Base-by-base conservation (phyloP, 2,888 invertebrate genomes). In the Cantharis rustica region DNA sequence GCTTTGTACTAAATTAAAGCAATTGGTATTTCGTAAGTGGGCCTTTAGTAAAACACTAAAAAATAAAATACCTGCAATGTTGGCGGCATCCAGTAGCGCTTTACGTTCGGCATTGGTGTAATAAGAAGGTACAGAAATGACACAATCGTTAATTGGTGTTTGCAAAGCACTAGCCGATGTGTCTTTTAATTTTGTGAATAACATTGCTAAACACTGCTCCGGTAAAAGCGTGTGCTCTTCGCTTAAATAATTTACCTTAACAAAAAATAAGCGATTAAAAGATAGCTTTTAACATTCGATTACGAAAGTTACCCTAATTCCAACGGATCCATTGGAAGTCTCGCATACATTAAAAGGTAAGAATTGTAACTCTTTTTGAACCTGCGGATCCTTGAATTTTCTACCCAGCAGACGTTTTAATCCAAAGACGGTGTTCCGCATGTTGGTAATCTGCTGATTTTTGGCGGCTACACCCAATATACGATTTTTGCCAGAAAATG, bases 391-490 rank as follows among this genome's bases (percentile, higher is more conserved):
- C 82, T 93, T 92, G 88, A 92, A 98, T 87, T 95, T 95, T 84
- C 98, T 92, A 75, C 99, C 99, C 84, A 99, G 89, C 72, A 99
- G 90, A 84, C 96, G 92, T 89, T 98, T 99, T 88, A 99, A 96
- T 79, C 96, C 95, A 89, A 94, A 94, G 76, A 99, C 93, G 79
- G 99, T 99, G 88, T 98, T 99, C 89, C 96, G 97, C 93, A 98
- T 94, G 88, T 99, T 99, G 84, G 98, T 98, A 73, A 98, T 95
- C 90, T 95, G 94, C 88, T 98, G 98, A 87, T 98, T 98, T 88
- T 97, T 98, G 76, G 99, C 99, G 66, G 98, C 96, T 61, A 97
- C 97, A 75, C 99, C 99, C 87, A 99, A 92, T 85, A 96, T 94
- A 83, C 99, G 93, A 86, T 95, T 96, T 87, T 95, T 97, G 80